Base-by-base conservation (phyloP, 30 jellyfish, hydroid and myxozoan genomes). In the Turritopsis dohrnii region DNA sequence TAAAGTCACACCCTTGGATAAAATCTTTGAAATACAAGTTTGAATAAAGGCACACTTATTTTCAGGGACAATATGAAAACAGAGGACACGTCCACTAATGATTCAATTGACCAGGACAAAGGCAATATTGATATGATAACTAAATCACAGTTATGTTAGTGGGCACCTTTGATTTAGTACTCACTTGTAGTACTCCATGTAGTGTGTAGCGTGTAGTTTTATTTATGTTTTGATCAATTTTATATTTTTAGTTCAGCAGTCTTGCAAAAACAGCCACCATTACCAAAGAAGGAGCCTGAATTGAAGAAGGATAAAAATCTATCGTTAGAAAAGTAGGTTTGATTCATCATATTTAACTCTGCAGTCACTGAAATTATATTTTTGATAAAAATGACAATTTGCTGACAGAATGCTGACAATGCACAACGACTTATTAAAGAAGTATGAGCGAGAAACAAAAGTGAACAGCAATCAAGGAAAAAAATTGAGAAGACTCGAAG, bases 391-490 rank as follows among this genome's bases (percentile, higher is more conserved):
- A 41, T 41, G 60, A 41, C 60, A 41, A n/a, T 69, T 69, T 1
- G 9, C 0, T 69, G 22, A 18, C 53, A 89, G 96, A 18, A 71
- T 89, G 65, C 86, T 89, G 74, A 65, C 88, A 26, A 71, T 85
- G 90, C 96, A 89, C 66, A 89, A 84, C 73, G 94, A 89, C 52
- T 65, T 89, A 81, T 73, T 79, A 21, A 84, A 76, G 80, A 82
- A 89, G 84, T 85, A 72, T 74, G 96, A 89, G 23, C 80, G 75
- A 75, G 93, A 85, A 65, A 72, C 83, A 76, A 84, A 84, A 54
- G 66, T 80, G 30, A 89, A 81, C 74, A 84, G 85, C 41, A 52
- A 75, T 20, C 81, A 88, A 52, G 83, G 28, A 16, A 85, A 89
- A 85, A 83, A 84, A 54, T 74, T 89, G 22, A 82, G 89, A 28